Evolutionary conservation across 2,113 vertebrate species (phyloP).

Genomic region (Thamnaconus septentrionalis): DNA sequence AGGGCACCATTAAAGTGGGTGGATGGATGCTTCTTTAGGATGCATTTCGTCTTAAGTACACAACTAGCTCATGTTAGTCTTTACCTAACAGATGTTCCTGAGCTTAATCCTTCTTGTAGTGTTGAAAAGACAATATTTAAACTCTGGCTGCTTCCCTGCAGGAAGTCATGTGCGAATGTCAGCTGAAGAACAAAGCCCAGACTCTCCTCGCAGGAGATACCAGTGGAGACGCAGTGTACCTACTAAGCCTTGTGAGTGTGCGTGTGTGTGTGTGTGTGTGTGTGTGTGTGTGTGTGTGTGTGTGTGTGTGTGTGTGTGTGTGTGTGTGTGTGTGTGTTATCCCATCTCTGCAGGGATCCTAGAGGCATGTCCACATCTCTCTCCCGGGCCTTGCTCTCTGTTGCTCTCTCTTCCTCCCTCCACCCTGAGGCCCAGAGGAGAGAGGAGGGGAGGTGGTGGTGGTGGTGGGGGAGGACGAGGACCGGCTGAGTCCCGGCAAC

Average conservation of each 20-base stretch:
- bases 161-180: not conserved
- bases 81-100: too few species aligned
- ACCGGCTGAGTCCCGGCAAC: conserved; percentile 46
- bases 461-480: conserved; percentile 10
- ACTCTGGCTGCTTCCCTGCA: not conserved
- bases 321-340: conserved; percentile 30
- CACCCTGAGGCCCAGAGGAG: conserved; percentile 12
- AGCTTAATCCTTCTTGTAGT: too few species aligned
- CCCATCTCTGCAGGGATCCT: conserved; percentile 39
- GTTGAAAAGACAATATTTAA: too few species aligned
- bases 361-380: conserved; percentile 31
- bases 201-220: conserved; percentile 28
- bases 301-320: too few species aligned
- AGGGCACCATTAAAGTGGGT: too few species aligned
- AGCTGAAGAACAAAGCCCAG: conserved; percentile 26
- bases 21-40: too few species aligned
- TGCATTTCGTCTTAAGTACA: too few species aligned
- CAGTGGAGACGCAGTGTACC: conserved; percentile 26
- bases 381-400: conserved; percentile 12
- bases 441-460: not conserved
- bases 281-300: too few species aligned
- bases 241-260: conserved; percentile 3
- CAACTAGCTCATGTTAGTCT: too few species aligned
- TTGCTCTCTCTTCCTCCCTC: conserved; percentile 24
- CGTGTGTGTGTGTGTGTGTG: too few species aligned